Conservation (phyloP, 2,888 invertebrate genomes). For the Tethea ocularis region DNA sequence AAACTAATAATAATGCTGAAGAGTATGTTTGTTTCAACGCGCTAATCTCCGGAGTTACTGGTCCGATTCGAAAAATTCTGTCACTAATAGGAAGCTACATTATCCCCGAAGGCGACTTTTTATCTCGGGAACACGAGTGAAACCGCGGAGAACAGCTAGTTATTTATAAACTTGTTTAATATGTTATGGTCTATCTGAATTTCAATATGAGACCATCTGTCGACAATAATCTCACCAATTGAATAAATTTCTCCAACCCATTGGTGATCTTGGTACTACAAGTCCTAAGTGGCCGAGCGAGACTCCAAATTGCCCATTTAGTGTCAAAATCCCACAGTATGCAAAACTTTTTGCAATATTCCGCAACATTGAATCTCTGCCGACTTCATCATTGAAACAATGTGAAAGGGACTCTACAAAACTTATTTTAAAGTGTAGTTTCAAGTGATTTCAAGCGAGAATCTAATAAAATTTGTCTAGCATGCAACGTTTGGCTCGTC, state of each 20-base stretch:
- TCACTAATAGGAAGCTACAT: no score
- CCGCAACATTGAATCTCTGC: constrained; percentile 46
- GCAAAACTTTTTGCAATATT: constrained; percentile 51
- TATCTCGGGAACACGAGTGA: no score
- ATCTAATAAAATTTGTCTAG: constrained; percentile 59
- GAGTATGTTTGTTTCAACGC: no score
- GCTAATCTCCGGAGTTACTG: no score
- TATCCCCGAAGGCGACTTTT: no score
- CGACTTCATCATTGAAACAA: constrained; percentile 6
- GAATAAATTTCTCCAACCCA: constrained; percentile 8
- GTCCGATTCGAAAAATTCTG: no score
- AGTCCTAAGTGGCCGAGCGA: constrained; percentile 27
- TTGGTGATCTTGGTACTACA: constrained; percentile 26
- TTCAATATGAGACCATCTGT: background rate
- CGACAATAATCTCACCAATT: constrained; percentile 8
- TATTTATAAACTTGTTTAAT: no score
- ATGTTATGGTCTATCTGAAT: constrained; percentile 10
- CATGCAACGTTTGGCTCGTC: constrained; percentile 61
- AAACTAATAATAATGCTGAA: no score
- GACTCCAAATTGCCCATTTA: constrained; percentile 49
- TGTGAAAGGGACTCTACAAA: background rate
- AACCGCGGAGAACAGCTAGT: no score
- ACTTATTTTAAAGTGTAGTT: constrained; percentile 27
- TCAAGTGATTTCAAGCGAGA: constrained; percentile 19
- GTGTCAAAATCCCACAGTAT: constrained; percentile 47